Evolutionary conservation across 2,888 invertebrate species (phyloP).

Genomic region (Sarcophaga carnaria): DNA sequence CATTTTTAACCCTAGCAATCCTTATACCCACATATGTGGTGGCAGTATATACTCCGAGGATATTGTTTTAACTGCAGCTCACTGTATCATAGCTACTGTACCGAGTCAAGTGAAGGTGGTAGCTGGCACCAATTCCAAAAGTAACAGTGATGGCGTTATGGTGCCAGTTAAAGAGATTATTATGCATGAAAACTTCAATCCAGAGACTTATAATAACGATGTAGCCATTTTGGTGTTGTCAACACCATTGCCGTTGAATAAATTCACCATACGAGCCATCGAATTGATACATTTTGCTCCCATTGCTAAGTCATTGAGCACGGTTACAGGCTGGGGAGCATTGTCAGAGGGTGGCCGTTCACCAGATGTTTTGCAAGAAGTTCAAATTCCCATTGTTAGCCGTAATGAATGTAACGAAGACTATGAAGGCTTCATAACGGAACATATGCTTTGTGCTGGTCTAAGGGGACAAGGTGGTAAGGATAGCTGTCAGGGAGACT

Average conservation of each 20-base stretch:
- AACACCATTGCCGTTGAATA: conserved; percentile 74
- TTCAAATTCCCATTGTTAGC: conserved; percentile 70
- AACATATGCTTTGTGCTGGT: conserved; percentile 78
- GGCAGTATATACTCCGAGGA: conserved; percentile 73
- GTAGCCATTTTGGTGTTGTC: conserved; percentile 82
- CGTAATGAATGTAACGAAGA: conserved; percentile 70
- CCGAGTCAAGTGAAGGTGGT: conserved; percentile 80
- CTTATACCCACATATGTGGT: conserved; percentile 76
- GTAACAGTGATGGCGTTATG: conserved; percentile 82
- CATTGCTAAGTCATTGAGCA: conserved; percentile 67
- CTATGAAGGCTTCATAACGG: conserved; percentile 73
- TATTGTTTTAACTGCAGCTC: conserved; percentile 77
- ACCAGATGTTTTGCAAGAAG: conserved; percentile 73
- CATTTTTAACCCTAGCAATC: conserved; percentile 62
- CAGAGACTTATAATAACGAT: conserved; percentile 83
- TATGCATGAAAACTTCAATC: conserved; percentile 83
- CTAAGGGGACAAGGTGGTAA: conserved; percentile 70
- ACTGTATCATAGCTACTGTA: conserved; percentile 74
- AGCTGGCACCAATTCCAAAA: conserved; percentile 83
- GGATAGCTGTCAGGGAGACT: conserved; percentile 74
- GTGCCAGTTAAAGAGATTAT: conserved; percentile 82
- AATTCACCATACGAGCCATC: conserved; percentile 75
- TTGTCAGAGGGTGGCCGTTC: conserved; percentile 70
- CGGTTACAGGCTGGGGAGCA: conserved; percentile 77
- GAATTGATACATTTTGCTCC: conserved; percentile 71